A percentile compares a stretch with the other conserved stretches of the same genome.
Evolutionary conservation across 1,140 invertebrate species (phyloP).

Genomic region (Zaprionus lachaisei): DNA sequence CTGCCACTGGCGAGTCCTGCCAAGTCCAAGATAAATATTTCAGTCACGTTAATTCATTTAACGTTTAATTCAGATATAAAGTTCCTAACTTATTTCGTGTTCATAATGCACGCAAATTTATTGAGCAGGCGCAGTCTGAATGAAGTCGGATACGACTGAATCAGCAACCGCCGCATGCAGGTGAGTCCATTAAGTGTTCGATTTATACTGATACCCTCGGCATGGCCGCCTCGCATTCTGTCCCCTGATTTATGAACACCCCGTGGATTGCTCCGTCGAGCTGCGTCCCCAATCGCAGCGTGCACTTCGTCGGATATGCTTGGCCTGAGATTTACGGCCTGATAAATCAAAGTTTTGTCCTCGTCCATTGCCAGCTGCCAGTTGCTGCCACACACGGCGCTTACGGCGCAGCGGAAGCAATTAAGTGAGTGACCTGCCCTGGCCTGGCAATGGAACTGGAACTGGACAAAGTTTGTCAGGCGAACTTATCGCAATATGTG

Average conservation of each 20-base stretch:
- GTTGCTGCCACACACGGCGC: constrained; percentile 35
- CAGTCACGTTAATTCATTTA: constrained; percentile 79
- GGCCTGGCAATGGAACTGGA: constrained; percentile 36
- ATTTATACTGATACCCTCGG: constrained; percentile 62
- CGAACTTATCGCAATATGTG: constrained; percentile 53
- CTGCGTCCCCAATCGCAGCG: constrained; percentile 35
- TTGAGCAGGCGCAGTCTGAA: constrained; percentile 30
- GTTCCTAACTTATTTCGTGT: constrained; percentile 76
- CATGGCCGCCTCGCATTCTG: constrained; percentile 25
- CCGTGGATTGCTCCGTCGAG: constrained; percentile 6
- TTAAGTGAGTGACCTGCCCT: constrained; percentile 49
- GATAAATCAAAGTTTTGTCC: constrained; percentile 58
- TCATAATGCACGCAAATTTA: constrained; percentile 78
- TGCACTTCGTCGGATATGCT: constrained; percentile 44
- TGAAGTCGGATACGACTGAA: constrained; percentile 5
- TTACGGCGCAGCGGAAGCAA: constrained; percentile 52
- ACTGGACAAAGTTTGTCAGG: constrained; percentile 43
- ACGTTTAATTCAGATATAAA: constrained; percentile 73
- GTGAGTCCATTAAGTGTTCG: constrained; percentile 77
- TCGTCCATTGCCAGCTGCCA: constrained; percentile 29
- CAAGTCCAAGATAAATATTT: constrained; percentile 71
- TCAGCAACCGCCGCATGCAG: constrained; percentile 39
- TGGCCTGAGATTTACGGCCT: constrained; percentile 52
- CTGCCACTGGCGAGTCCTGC: constrained; percentile 29
- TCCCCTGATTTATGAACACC: constrained; percentile 54